Percentiles rank a stretch among this genome's conserved stretches.
Conservation (phyloP, 2,888 invertebrate species). For the Fabriciana adippe region DNA sequence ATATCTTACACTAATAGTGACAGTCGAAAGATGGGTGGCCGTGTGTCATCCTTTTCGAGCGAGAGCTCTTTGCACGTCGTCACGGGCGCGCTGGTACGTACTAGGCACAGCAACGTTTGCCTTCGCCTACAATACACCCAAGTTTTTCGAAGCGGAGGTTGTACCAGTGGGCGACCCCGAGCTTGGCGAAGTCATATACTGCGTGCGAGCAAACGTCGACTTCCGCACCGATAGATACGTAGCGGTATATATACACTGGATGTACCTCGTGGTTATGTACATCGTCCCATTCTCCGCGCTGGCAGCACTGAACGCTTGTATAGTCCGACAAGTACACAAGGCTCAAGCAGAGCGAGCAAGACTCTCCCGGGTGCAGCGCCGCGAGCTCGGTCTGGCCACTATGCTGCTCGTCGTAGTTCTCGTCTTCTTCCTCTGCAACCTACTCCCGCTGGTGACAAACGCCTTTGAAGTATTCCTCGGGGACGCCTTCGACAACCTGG, state of each 20-base stretch:
- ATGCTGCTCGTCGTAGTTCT: constrained; percentile 97
- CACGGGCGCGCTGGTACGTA: constrained; percentile 93
- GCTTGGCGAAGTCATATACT: constrained; percentile 84
- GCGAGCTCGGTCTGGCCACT: constrained; percentile 96
- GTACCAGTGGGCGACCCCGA: constrained; percentile 69
- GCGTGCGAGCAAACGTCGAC: constrained; percentile 86
- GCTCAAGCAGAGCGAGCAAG: constrained; percentile 95
- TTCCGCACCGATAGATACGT: constrained; percentile 89
- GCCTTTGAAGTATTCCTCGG: constrained; percentile 89
- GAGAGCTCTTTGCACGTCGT: constrained; percentile 93
- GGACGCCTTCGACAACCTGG: constrained; percentile 69
- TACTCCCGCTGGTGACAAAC: constrained; percentile 92
- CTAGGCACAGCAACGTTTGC: constrained; percentile 90
- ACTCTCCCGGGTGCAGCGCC: constrained; percentile 92
- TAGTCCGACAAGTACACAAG: constrained; percentile 93
- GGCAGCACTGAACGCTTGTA: constrained; percentile 94
- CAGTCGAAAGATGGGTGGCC: constrained; percentile 96
- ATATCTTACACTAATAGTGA: constrained; percentile 94
- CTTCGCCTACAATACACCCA: constrained; percentile 92
- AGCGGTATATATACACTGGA: constrained; percentile 95
- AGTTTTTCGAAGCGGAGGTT: constrained; percentile 87
- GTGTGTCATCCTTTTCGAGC: constrained; percentile 95
- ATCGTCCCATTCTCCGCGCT: constrained; percentile 94
- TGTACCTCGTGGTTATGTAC: constrained; percentile 97
- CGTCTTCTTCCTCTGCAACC: constrained; percentile 96